phyloP scores from a whole-genome alignment of 2,797 vertebrate genomes.

The Salmo trutta region DNA sequence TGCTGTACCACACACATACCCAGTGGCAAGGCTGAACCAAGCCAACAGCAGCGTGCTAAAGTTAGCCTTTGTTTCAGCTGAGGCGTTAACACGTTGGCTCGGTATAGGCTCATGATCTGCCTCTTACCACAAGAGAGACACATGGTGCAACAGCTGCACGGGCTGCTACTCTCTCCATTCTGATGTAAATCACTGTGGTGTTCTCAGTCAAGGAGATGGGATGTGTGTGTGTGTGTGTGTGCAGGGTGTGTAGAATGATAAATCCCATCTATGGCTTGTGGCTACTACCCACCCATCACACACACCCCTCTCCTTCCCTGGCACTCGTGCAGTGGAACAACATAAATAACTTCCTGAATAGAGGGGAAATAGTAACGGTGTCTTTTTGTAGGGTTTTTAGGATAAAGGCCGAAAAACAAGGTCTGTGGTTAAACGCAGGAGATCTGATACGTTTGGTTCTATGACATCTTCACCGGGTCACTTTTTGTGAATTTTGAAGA shows the following conservation, averaged over 20 bases:
- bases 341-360: no score
- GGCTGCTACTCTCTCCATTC: slow-evolving; percentile 39
- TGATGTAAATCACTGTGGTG: slow-evolving; percentile 72
- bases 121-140: slow-evolving; percentile 20
- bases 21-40: slow-evolving; percentile 34
- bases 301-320: slow-evolving; percentile 27
- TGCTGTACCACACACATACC: slow-evolving; percentile 25
- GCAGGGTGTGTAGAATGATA: no score
- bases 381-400: no score
- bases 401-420: no score
- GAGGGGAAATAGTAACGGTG: no score
- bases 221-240: background rate
- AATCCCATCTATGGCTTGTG: no score
- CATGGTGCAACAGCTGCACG: slow-evolving; percentile 72
- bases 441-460: no score
- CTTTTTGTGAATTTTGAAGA: no score
- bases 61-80: slow-evolving; percentile 38
- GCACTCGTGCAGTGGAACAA: no score
- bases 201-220: slow-evolving; percentile 58
- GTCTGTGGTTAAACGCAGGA: no score
- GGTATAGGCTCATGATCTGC: slow-evolving; percentile 6
- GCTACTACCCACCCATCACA: no score
- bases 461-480: no score
- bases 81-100: slow-evolving; percentile 25
- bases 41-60: slow-evolving; percentile 17